These are phyloP conservation scores for Acleris cristana DNA, from an alignment of 2,888 invertebrate genomes.

Conservation along the genomic window DNA sequence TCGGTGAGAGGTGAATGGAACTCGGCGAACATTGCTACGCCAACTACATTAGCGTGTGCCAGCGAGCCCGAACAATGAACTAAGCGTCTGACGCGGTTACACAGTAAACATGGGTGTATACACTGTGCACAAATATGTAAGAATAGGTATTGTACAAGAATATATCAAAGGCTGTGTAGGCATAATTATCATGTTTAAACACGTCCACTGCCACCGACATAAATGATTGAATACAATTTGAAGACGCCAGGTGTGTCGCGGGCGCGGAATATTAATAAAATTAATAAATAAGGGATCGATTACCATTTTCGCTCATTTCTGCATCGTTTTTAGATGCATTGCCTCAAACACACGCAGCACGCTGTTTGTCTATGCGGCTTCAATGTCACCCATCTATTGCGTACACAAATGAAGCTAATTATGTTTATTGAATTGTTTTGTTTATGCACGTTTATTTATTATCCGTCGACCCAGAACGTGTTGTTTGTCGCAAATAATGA, in stretches of 20 bases:
- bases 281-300: too few species aligned
- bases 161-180: not conserved
- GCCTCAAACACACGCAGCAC: too few species aligned
- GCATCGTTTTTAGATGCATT: too few species aligned
- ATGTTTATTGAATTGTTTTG: constrained; percentile 10
- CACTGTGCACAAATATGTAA: constrained; percentile 15
- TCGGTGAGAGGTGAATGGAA: constrained; percentile 82
- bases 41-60: constrained; percentile 76
- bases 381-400: not conserved
- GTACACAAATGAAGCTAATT: constrained; percentile 4
- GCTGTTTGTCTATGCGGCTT: too few species aligned
- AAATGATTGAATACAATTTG: too few species aligned
- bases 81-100: constrained; percentile 65
- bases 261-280: too few species aligned
- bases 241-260: too few species aligned
- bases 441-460: constrained; percentile 19
- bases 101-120: constrained; percentile 41
- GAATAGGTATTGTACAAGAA: not conserved
- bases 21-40: constrained; percentile 76
- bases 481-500: constrained; percentile 35
- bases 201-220: too few species aligned
- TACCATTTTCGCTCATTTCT: too few species aligned
- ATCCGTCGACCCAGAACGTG: constrained; percentile 18
- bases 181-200: too few species aligned
- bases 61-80: constrained; percentile 80